Percentiles rank a stretch among this genome's conserved stretches.
These are phyloP conservation scores for Anoncus sp. DNA, from an alignment of 2,888 invertebrate genomes.

Conservation along the genomic window DNA sequence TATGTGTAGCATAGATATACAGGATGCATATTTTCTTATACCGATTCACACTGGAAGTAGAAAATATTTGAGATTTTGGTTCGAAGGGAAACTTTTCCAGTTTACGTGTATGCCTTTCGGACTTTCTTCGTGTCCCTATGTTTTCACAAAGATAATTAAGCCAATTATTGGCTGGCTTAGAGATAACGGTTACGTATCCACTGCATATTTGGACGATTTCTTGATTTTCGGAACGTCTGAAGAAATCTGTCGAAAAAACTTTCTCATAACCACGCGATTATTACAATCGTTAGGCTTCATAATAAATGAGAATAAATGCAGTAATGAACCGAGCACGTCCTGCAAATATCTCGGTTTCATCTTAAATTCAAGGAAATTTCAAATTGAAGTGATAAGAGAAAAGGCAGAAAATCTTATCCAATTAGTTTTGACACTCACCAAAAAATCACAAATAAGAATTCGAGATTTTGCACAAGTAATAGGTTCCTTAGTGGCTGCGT, in stretches of 20 bases:
- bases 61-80: conserved; percentile 52
- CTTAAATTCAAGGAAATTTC: conserved; percentile 29
- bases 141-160: conserved; percentile 32
- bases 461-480: conserved; percentile 47
- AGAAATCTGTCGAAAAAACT: conserved; percentile 7
- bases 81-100: conserved; percentile 42
- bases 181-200: conserved; percentile 5
- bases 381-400: conserved; percentile 2
- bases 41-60: conserved; percentile 21
- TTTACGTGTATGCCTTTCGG: conserved; percentile 49
- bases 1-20: conserved; percentile 39
- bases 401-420: conserved; percentile 21
- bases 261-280: conserved; percentile 1
- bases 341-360: conserved; percentile 41
- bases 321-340: conserved; percentile 13
- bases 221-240: conserved; percentile 24
- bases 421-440: conserved; percentile 5
- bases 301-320: conserved; percentile 42
- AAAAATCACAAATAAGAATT: conserved; percentile 27
- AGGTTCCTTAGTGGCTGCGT: conserved; percentile 27
- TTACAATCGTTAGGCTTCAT: conserved; percentile 22
- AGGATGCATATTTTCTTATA: conserved; percentile 54
- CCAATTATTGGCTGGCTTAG: conserved; percentile 28
- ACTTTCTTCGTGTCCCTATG: conserved; percentile 41
- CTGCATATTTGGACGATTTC: conserved; percentile 29